Conservation (phyloP, 1,140 invertebrate species). For the Anthonomus grandis region DNA sequence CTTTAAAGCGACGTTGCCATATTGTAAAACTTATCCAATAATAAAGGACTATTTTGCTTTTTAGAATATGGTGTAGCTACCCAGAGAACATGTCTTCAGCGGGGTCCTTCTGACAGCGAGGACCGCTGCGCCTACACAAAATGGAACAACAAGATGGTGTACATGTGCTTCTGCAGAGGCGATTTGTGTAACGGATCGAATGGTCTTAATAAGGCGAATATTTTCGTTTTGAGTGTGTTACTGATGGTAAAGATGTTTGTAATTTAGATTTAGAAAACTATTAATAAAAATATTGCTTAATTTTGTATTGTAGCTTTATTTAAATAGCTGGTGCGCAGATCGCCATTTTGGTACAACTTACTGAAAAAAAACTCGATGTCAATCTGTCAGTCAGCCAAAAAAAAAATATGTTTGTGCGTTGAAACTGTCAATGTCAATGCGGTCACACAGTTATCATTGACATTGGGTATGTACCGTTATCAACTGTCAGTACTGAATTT, state of each 20-base stretch:
- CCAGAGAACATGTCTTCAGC: conserved; percentile 80
- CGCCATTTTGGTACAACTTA: too few relatives aligned
- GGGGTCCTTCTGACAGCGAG: conserved; percentile 81
- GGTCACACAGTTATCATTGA: too few relatives aligned
- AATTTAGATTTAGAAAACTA: conserved; percentile 10
- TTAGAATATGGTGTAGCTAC: conserved; percentile 84
- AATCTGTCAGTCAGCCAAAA: too few relatives aligned
- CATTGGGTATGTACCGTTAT: too few relatives aligned
- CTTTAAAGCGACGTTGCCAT: too few relatives aligned
- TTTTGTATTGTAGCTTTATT: neutral
- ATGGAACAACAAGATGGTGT: conserved; percentile 75
- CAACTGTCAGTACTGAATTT: too few relatives aligned
- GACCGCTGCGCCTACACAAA: conserved; percentile 83
- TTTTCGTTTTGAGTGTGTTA: conserved; percentile 8
- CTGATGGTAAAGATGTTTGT: conserved; percentile 15
- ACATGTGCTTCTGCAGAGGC: conserved; percentile 90
- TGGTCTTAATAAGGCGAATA: conserved; percentile 5
- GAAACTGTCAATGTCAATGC: too few relatives aligned
- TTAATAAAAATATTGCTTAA: neutral
- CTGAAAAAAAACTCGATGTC: too few relatives aligned
- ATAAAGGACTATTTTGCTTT: conserved; percentile 39
- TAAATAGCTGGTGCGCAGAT: neutral
- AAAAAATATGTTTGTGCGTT: too few relatives aligned
- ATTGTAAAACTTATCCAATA: too few relatives aligned
- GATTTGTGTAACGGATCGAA: conserved; percentile 73